phyloP scores from a whole-genome alignment of 2,888 invertebrate species.

The Ditula angustiorana region DNA sequence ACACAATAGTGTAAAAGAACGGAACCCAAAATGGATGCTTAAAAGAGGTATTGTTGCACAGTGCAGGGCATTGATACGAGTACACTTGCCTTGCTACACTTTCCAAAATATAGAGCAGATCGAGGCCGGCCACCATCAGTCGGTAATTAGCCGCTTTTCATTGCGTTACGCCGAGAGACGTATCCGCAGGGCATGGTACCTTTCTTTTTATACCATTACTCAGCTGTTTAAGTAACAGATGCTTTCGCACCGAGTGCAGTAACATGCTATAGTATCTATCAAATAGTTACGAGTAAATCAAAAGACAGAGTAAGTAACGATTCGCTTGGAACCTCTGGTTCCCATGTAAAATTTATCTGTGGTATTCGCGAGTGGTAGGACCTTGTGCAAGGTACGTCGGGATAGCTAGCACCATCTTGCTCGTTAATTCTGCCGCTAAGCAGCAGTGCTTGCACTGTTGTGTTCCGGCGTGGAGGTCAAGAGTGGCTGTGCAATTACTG shows the following conservation, averaged over 20 bases:
- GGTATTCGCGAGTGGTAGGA: background rate
- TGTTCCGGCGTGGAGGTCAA: no score
- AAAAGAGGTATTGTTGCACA: background rate
- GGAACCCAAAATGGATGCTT: background rate
- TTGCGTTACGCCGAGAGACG: constrained; percentile 24
- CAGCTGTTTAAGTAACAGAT: background rate
- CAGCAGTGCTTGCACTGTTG: no score
- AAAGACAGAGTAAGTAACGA: no score
- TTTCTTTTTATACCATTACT: constrained; percentile 21
- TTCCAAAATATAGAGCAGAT: constrained; percentile 37
- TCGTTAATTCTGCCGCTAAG: no score
- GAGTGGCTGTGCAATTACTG: no score
- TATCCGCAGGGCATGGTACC: constrained; percentile 11
- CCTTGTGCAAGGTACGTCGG: no score
- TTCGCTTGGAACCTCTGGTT: no score
- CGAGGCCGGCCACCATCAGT: constrained; percentile 20
- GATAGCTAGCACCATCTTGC: no score
- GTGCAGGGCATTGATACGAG: no score
- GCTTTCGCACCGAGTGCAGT: background rate
- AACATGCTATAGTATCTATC: background rate
- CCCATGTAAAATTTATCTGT: no score
- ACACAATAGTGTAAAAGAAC: background rate
- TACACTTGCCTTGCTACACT: constrained; percentile 34
- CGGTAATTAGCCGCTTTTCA: constrained; percentile 36
- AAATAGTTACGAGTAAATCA: background rate